Evolutionary conservation across 2,113 vertebrate genomes (phyloP).

Genomic region (Odontophorus gujanensis): DNA sequence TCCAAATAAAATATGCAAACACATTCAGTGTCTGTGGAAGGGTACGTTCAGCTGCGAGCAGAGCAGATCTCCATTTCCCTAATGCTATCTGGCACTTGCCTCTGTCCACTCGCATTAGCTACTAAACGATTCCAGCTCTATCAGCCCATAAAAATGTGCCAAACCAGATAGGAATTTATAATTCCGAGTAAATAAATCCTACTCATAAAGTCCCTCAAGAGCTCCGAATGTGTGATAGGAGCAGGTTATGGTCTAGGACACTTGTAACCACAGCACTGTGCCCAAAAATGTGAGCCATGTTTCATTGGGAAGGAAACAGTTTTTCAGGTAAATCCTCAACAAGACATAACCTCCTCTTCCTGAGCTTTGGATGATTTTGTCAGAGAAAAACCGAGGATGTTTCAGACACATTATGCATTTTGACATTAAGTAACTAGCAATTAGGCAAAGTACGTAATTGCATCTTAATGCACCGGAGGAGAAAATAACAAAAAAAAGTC

Average conservation of each 20-base stretch:
- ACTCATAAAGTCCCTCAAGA: not conserved
- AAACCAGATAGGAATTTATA: conserved; percentile 56
- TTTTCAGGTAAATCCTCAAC: conserved; percentile 25
- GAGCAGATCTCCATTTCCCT: conserved; percentile 70
- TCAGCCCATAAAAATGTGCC: conserved; percentile 55
- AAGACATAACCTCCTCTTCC: not conserved
- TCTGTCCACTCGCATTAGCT: conserved; percentile 69
- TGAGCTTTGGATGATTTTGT: not conserved
- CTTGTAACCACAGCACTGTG: not conserved
- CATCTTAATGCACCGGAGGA: conserved; percentile 53
- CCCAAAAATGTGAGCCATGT: not conserved
- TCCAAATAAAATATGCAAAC: conserved; percentile 76
- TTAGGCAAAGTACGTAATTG: conserved; percentile 66
- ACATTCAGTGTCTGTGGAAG: conserved; percentile 62
- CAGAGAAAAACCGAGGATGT: not conserved
- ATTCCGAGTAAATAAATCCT: conserved; percentile 51
- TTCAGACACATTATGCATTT: conserved; percentile 48
- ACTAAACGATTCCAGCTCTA: conserved; percentile 37
- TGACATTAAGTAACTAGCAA: conserved; percentile 67
- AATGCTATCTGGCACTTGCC: conserved; percentile 72
- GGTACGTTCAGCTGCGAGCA: conserved; percentile 63
- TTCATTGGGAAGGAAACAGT: not conserved
- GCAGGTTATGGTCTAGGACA: conserved; percentile 21
- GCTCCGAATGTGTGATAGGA: not conserved
- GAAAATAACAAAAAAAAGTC: conserved; percentile 26